Evolutionary conservation across 2,797 vertebrate genomes (phyloP).

Genomic region (Sternarchorhynchus goeldii): DNA sequence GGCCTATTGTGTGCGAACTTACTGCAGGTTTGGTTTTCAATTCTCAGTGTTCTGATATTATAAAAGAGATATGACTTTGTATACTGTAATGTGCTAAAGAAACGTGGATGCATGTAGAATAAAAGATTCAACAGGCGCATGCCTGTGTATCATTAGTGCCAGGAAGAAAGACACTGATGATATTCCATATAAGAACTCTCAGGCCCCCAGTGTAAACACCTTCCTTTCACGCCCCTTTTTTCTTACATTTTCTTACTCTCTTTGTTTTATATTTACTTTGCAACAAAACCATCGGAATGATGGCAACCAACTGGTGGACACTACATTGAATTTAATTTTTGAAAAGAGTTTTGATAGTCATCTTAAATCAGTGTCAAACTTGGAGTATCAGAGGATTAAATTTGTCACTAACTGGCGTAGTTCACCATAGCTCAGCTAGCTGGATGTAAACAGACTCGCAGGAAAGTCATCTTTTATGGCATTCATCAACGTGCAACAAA

Average conservation of each 20-base stretch:
- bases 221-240: neutral
- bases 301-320: neutral
- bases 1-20: neutral
- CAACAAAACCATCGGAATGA: neutral
- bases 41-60: neutral
- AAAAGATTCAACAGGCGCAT: neutral
- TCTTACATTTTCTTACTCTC: neutral
- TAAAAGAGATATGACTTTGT: neutral
- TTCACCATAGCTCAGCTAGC: too few relatives aligned
- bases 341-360: neutral
- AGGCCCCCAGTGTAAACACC: neutral
- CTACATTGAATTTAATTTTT: neutral
- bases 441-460: too few relatives aligned
- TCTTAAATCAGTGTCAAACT: too few relatives aligned
- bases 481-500: too few relatives aligned
- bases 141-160: too few relatives aligned
- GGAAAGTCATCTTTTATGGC: too few relatives aligned
- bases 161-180: neutral
- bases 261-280: neutral
- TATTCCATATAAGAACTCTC: neutral
- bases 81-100: neutral
- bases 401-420: too few relatives aligned
- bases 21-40: constrained; percentile 8
- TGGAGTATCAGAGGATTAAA: too few relatives aligned
- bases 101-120: neutral